Base-by-base conservation (phyloP, 1,140 invertebrate species). In the Dryas iulia region DNA sequence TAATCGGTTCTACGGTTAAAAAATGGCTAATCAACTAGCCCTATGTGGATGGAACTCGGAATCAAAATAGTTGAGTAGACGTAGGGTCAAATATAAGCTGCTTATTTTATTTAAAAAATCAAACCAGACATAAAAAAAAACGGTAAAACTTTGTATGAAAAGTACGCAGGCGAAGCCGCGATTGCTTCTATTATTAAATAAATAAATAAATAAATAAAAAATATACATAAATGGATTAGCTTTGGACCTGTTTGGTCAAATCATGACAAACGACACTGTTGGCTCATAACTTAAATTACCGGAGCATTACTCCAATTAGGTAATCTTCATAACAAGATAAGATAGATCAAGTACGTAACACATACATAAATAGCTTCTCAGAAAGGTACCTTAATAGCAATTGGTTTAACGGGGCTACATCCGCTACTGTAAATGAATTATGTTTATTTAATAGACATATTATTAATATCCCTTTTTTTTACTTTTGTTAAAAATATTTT, bases 311-410 rank as follows among this genome's bases (percentile, higher is more conserved):
- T 12, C 24, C 39, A 12, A 52, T 25, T 21, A 26, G 3, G 25
- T 14, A 61, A 52, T 52, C 14, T 52, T 63, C 25, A 0, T 66
- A 52, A 47, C 24, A 59, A 31, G 54, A 47, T 56, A n/a, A 58
- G 25, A 66, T 66, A 30, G 33, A 28, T 66, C 31, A 6, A 66
- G n/a, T 28, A 47, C 14, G 14, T 59, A 24, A 59, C 47, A 33
- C 39, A 58, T 59, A 33, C 39, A 58, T 18, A 33, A 58, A 39
- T 21, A 58, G 35, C 56, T 59, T 58, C 23, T 58, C n/a, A n/a
- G 56, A 66, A 66, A 53, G 52, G 18, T 33, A 18, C 39, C 18
- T 28, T 30, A 58, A 62, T 39, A 53, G 26, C 39, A 35, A 31
- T 62, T 62, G 14, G 6, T 28, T 12, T 53, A 62, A 57, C 35